Percentiles rank a stretch among this genome's conserved stretches.
Evolutionary conservation across 1,140 invertebrate species (phyloP).

Genomic region (Papilio aristodemus): DNA sequence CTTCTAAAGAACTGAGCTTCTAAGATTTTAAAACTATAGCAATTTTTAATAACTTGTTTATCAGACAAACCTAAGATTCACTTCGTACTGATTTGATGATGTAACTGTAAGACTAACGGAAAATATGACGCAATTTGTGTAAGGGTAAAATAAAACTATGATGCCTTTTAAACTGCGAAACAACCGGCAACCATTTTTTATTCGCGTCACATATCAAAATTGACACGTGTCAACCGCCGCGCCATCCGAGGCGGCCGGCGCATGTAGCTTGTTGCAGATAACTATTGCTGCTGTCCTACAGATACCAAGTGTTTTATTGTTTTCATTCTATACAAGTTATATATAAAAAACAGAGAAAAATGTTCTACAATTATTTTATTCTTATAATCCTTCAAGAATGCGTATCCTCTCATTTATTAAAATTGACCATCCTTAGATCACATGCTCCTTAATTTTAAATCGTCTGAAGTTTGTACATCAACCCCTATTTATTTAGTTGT

Average conservation of each 20-base stretch:
- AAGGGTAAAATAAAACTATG: not conserved
- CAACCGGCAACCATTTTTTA: slow-evolving; percentile 10
- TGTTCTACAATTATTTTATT: too few relatives aligned
- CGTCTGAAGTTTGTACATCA: not conserved
- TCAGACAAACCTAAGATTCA: too few relatives aligned
- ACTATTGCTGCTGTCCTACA: not conserved
- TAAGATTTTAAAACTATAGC: too few relatives aligned
- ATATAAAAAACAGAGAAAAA: too few relatives aligned
- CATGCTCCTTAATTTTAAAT: not conserved
- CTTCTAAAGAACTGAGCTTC: too few relatives aligned
- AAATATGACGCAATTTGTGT: too few relatives aligned
- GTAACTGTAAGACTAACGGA: too few relatives aligned
- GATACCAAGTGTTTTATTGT: slow-evolving; percentile 2
- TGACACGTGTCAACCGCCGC: slow-evolving; percentile 25
- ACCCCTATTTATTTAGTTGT: not conserved
- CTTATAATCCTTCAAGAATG: too few relatives aligned
- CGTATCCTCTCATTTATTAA: too few relatives aligned
- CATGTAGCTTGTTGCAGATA: slow-evolving; percentile 25
- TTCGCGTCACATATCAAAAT: slow-evolving; percentile 28
- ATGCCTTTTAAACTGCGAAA: slow-evolving; percentile 3
- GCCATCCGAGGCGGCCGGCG: not conserved
- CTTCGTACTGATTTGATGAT: not conserved
- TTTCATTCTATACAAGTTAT: not conserved
- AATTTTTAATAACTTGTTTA: too few relatives aligned
- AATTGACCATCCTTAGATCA: too few relatives aligned